Evolutionary conservation across 2,113 vertebrate genomes (phyloP).

Genomic region (Otis tarda): DNA sequence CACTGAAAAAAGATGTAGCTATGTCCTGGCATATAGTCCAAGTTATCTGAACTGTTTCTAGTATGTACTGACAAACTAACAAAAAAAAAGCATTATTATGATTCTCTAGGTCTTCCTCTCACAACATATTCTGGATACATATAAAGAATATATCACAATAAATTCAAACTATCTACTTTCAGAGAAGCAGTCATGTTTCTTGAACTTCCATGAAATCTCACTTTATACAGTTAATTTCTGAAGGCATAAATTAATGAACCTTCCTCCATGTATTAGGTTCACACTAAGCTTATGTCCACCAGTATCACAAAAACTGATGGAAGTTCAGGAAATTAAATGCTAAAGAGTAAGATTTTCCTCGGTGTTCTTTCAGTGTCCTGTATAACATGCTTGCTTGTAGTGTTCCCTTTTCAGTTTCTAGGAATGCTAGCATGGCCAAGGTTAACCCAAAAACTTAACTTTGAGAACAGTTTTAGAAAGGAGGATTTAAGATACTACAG

Average conservation of each 20-base stretch:
- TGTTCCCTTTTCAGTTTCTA: background rate
- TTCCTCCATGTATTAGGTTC: background rate
- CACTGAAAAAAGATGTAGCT: background rate
- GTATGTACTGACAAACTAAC: background rate
- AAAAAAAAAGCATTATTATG: background rate
- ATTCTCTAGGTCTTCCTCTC: background rate
- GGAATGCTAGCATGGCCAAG: background rate
- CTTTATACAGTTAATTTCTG: background rate
- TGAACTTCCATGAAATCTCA: background rate
- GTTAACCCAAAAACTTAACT: background rate
- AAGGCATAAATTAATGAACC: background rate
- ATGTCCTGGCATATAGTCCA: background rate
- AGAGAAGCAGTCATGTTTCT: background rate
- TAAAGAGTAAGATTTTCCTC: background rate
- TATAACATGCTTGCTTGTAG: background rate
- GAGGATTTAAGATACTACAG: background rate
- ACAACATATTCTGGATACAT: background rate
- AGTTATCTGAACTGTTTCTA: background rate
- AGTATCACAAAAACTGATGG: background rate
- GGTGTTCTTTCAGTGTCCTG: background rate
- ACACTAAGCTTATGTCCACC: background rate
- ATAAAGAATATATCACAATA: background rate
- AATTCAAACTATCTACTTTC: background rate
- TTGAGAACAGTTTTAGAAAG: background rate
- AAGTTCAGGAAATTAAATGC: background rate